These are phyloP conservation scores for Noctua comes DNA, from an alignment of 2,888 invertebrate genomes.

Conservation along the genomic window DNA sequence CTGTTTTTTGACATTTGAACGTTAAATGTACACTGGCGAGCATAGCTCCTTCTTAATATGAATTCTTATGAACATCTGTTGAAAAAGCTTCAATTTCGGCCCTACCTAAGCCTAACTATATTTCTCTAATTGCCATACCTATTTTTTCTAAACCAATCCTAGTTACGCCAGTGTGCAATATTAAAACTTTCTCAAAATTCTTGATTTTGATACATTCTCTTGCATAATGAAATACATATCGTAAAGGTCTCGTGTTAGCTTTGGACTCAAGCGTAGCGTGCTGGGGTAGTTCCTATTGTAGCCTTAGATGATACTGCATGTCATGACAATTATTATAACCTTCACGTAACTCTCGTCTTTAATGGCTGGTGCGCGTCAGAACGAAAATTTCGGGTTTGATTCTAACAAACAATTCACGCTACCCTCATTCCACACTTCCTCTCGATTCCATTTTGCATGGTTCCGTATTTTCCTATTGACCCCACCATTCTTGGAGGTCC, in stretches of 20 bases:
- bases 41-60: neutral
- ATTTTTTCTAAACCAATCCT: neutral
- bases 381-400: neutral
- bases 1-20: constrained; percentile 31
- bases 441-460: neutral
- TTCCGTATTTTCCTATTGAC: neutral
- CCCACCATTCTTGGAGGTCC: neutral
- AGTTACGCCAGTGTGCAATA: constrained; percentile 11
- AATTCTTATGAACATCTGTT: neutral
- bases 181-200: constrained; percentile 1
- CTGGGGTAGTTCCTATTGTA: constrained; percentile 22
- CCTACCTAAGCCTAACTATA: neutral
- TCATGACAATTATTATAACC: constrained; percentile 20
- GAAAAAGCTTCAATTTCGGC: neutral
- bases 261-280: constrained; percentile 32
- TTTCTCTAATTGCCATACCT: neutral
- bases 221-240: constrained; percentile 38
- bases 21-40: constrained; percentile 25
- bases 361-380: neutral
- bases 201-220: constrained; percentile 8
- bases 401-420: neutral
- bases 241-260: constrained; percentile 11
- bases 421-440: neutral
- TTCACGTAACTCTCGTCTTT: neutral
- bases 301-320: neutral